Conservation (phyloP, 2,797 vertebrate species). For the Oreortyx pictus region DNA sequence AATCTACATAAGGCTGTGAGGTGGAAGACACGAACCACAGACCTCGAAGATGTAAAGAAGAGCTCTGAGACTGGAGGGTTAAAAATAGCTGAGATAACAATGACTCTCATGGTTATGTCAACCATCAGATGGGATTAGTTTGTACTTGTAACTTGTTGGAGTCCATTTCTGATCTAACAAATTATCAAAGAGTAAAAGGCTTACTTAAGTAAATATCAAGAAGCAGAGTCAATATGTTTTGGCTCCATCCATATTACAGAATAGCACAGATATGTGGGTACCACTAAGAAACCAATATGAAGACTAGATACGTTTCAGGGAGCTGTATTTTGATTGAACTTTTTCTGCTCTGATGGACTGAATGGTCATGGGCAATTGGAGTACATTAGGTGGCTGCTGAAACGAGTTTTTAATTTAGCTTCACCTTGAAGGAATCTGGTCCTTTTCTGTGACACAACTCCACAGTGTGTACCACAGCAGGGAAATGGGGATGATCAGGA, state of each 20-base stretch:
- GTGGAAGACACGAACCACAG: not conserved
- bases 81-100: not conserved
- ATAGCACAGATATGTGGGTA: not conserved
- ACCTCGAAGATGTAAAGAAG: not conserved
- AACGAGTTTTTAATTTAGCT: not conserved
- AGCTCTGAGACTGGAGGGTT: not conserved
- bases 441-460: not conserved
- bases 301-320: not conserved
- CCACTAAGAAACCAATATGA: not conserved
- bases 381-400: not conserved
- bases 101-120: not conserved
- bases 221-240: not conserved
- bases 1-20: not conserved
- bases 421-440: not conserved
- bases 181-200: not conserved
- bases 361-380: not conserved
- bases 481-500: not conserved
- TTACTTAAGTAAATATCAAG: not conserved
- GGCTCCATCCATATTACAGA: not conserved
- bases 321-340: not conserved
- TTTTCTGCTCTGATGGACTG: not conserved
- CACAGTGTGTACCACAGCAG: accelerated
- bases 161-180: not conserved
- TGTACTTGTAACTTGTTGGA: not conserved
- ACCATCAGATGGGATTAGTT: not conserved